Base-by-base conservation (phyloP, 2,888 invertebrate species). In the Nipponacmea schrenckii region DNA sequence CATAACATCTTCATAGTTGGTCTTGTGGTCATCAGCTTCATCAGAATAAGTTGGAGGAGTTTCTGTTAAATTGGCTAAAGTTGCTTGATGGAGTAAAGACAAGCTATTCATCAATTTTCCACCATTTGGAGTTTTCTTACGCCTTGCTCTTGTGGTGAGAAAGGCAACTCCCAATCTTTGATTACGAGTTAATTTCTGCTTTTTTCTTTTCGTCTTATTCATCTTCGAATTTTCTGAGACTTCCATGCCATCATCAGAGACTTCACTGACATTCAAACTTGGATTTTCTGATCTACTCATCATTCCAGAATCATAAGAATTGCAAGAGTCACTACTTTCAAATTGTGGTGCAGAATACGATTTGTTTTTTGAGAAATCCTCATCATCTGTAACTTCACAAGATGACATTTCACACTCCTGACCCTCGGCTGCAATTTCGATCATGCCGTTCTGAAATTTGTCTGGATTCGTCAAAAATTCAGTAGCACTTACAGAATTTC, bases 71-170 rank as follows among this genome's bases (percentile, higher is more conserved):
- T 82, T 84, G 46, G 83, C 85, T 62, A 86, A 66, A 7, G 86
- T 86, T 0, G 85, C 86, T 79, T 85, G 81, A 80, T 86, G 86
- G 2, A 86, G 77, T 24, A 82, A 71, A 26, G 84, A 83, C 56
- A 86, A 72, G 69, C 83, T 84, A 65, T 78, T 81, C 77, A 85
- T 80, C 39, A 84, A 71, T 71, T 84, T 84, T 10, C 74, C 77
- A 15, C 65, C 70, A 44, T 68, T 73, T 8, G 68, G 64, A 39
- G 62, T 64, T 70, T 76, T 77, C 64, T 72, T 72, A 15, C 74
- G 79, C 50, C 73, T 74, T 50, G 77, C 62, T 20, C 67, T 66
- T 14, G 71, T 78, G 26, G 77, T 77, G 24, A 81, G 73, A 74
- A 84, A 84, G 15, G 83, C 84, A 44, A 81, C 81, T 15, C 80